Base-by-base conservation (phyloP, 2,888 invertebrate species). In the Apodemia hepburni region DNA sequence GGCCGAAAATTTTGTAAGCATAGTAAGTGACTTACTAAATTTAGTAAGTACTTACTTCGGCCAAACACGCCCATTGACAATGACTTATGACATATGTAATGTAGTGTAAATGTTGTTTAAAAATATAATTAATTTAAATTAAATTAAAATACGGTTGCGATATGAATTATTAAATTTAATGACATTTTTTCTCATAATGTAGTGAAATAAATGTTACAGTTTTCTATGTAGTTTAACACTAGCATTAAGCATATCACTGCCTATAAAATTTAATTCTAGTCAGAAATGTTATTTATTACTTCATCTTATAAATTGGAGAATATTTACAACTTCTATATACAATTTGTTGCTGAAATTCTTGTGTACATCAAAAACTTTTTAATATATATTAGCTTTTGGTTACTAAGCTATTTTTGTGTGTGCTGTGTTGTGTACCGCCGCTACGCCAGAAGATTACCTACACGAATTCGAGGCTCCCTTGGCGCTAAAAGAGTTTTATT, bases 401-500 rank as follows among this genome's bases (percentile, higher is more conserved):
- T 92, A 76, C 82, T 87, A 65, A 92, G 84, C 67, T 93, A 85
- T 71, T 85, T 87, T 76, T 75, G 79, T 68, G 82, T 85, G 69
- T 92, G 84, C 75, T 92, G 80, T 90, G 87, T 88, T 70, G 93
- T 85, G 64, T 92, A 87, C 71, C 87, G 91, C 78, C 92, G 88
- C 66, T 93, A 82, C 68, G 93, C 82, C 42, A 86, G 93, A 76
- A 85, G 90, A 38, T 71, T 90, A 42, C 81, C 92, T 57, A 87
- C 87, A 0, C 84, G 93, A 69, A 87, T 85, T 63, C 85, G 88
- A 42, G 92, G 91, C 35, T 86, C 93, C 15, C 83, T 92, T 47
- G 81, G 91, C 54, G 88, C 93, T 1, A 89, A 87, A 67, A 88
- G 96, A 71, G 93, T 97, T 57, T 85, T 99, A 38, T 81, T 99